Evolutionary conservation across 2,888 invertebrate genomes (phyloP), one percentile per base, ranked within the genome.

Genomic region (Dynastes hyllus): DNA sequence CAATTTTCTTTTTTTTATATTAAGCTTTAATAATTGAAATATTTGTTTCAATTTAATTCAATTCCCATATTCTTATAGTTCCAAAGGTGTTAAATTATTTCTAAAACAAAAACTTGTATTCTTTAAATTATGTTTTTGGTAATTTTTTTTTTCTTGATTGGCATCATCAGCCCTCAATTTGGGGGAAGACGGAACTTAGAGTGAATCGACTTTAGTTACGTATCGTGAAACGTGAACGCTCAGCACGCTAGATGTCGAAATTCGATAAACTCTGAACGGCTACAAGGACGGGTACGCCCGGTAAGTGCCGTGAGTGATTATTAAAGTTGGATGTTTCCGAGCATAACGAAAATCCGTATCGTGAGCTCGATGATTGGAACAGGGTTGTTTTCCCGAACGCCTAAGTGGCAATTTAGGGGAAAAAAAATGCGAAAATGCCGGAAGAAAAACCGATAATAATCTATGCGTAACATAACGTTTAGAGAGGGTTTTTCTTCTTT

Each of bases 341-440:
- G 29, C 13, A 32, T 63, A 63, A 32, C 63, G 29, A 29, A 63
- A 32, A 63, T 63, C 63, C 13, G 32, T 32, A 63, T 63, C 4
- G 32, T 11, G 11, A 27, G 11, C 29, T 13, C 63, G 63, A 63
- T 63, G 63, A 63, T 63, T 63, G 63, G 63, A 63, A 32, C 32
- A 58, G n/a, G 55, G 16, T 22, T 58, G 55, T 58, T 58, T 58
- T 22, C 55, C 27, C 3, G 32, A 63, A 32, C 63, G n/a, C 27
- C 27, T 32, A 63, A 63, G 32, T 29, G 63, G 63, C 63, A 63
- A 63, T 63, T 63, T 63, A 63, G 32, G 63, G 32, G n/a, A n/a
- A n/a, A n/a, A n/a, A n/a, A n/a, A n/a, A n/a, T 63, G 63, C 63
- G 63, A 63, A 32, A 29, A 13, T 29, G 29, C 27, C 29, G n/a